A percentile compares a stretch with the other conserved stretches of the same genome.
Conservation (phyloP, 64 coral and sea anemone species). For the Montipora cactus region DNA sequence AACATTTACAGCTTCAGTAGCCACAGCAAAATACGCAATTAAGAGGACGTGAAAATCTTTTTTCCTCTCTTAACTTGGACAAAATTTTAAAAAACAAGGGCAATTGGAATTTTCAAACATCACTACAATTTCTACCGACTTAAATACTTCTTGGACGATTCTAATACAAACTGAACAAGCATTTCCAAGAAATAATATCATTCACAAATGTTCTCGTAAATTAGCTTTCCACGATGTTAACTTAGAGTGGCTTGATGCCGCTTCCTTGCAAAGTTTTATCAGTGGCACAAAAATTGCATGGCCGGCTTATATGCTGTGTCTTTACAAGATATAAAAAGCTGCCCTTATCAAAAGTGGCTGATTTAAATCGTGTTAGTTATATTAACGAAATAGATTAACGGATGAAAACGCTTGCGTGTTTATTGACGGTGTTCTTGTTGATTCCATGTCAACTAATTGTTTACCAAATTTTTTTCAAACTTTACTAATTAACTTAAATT, state of each 20-base stretch:
- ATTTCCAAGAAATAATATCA: conserved; percentile 20
- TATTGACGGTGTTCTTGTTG: not conserved
- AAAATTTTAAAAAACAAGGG: not conserved
- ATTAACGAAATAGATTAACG: not conserved
- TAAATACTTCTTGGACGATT: conserved; percentile 28
- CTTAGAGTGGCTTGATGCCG: not conserved
- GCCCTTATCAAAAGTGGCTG: not conserved
- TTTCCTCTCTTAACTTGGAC: not conserved
- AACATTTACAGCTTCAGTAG: conserved; percentile 7
- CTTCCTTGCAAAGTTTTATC: not conserved
- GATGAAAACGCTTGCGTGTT: conserved; percentile 5
- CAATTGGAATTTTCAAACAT: not conserved
- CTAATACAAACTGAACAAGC: conserved; percentile 4
- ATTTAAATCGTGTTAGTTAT: not conserved
- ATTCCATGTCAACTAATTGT: not conserved
- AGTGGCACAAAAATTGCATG: not conserved
- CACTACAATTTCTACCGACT: conserved; percentile 25
- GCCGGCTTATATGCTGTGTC: not conserved
- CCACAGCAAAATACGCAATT: not conserved
- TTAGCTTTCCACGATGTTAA: conserved; percentile 7
- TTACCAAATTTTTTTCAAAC: not conserved
- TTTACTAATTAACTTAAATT: not conserved
- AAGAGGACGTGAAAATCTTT: not conserved
- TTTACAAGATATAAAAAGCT: conserved; percentile 6
- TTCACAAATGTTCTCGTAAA: conserved; percentile 3